Percentiles rank a stretch among this genome's conserved stretches.
These are phyloP conservation scores for Drosophila trichaetosa DNA, from an alignment of 2,888 invertebrate genomes.

Conservation along the genomic window DNA sequence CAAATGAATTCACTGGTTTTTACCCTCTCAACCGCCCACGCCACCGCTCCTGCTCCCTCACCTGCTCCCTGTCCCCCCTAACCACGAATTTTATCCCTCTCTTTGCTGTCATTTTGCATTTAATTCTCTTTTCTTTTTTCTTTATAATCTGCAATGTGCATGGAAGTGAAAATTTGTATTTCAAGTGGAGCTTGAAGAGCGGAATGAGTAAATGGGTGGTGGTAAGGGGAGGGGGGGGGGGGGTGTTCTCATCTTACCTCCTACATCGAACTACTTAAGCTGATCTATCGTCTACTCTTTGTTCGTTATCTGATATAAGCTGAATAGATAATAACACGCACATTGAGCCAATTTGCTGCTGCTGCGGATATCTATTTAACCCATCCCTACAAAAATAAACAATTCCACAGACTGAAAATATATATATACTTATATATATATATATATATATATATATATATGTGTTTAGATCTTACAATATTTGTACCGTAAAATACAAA, in stretches of 20 bases:
- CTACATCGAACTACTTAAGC: background rate
- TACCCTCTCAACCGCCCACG: background rate
- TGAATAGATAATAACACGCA: background rate
- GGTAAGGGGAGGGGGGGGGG: background rate
- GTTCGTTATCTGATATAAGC: background rate
- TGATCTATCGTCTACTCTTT: background rate
- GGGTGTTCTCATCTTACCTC: background rate
- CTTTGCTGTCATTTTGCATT: slow-evolving; percentile 16
- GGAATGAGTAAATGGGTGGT: too few relatives aligned
- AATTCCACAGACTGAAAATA: too few relatives aligned
- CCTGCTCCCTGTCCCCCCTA: background rate
- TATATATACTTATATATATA: too few relatives aligned
- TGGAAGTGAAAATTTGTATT: slow-evolving; percentile 30
- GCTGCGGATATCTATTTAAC: background rate
- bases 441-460: too few relatives aligned
- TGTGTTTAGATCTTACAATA: too few relatives aligned
- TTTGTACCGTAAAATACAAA: background rate
- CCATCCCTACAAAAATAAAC: too few relatives aligned
- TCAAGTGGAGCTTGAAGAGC: slow-evolving; percentile 12
- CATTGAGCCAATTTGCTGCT: background rate
- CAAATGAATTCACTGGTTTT: slow-evolving; percentile 62
- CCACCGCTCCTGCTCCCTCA: too few relatives aligned
- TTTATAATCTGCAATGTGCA: slow-evolving; percentile 36
- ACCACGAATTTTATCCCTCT: background rate
- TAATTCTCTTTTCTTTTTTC: background rate